A percentile compares a stretch with the other conserved stretches of the same genome.
Evolutionary conservation across 35 echinoderm and acorn worm genomes (phyloP).

Genomic region (Apostichopus japonicus): DNA sequence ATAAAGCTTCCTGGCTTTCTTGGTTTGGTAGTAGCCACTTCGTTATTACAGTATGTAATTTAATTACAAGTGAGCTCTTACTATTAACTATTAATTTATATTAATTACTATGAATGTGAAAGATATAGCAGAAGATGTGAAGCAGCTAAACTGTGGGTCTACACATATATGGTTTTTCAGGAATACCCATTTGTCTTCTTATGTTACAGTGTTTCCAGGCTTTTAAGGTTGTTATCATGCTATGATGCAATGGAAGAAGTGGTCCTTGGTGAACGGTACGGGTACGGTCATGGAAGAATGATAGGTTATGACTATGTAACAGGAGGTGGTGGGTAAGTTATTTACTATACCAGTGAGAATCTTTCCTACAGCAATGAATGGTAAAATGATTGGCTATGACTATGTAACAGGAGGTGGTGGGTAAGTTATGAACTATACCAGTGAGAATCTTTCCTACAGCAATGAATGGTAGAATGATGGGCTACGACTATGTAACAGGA

Average conservation of each 20-base stretch:
- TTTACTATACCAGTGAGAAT: no score
- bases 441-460: neutral
- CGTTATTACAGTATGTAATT: no score
- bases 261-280: constrained; percentile 90
- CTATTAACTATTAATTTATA: no score
- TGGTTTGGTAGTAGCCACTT: no score
- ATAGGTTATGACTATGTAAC: constrained; percentile 96
- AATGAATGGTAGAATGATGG: constrained; percentile 66
- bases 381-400: constrained; percentile 86
- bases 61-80: no score
- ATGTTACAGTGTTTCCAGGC: constrained; percentile 78
- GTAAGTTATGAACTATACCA: constrained; percentile 47
- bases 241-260: constrained; percentile 71
- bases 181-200: neutral
- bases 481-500: constrained; percentile 96
- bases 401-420: constrained; percentile 96
- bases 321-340: constrained; percentile 92
- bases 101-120: no score
- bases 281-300: constrained; percentile 82
- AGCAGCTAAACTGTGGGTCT: no score
- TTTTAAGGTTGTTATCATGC: constrained; percentile 75
- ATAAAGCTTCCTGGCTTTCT: no score
- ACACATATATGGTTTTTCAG: no score
- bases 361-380: constrained; percentile 7
- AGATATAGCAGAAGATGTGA: no score